Conservation (phyloP, 2,797 vertebrate genomes). For the Liparis tanakae region DNA sequence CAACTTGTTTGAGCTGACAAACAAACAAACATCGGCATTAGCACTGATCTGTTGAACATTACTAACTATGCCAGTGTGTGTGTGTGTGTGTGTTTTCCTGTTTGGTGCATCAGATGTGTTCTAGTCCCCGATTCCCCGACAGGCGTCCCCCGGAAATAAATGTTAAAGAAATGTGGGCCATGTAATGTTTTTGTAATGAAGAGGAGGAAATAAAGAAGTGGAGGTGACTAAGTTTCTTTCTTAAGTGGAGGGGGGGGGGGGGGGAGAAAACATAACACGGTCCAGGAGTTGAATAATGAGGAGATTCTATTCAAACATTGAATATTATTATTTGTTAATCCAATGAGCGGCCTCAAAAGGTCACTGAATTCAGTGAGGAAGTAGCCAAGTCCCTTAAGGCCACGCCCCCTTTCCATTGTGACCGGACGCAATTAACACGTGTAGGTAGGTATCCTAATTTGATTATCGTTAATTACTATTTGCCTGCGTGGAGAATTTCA, state of each 20-base stretch:
- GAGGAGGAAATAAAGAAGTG: conserved; percentile 73
- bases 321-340: not conserved
- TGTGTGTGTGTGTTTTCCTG: conserved; percentile 32
- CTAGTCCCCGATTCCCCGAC: conserved; percentile 32
- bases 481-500: too few relatives aligned
- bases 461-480: not conserved
- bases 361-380: not conserved
- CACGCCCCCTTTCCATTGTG: not conserved
- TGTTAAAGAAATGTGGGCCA: conserved; percentile 36
- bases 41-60: conserved; percentile 42
- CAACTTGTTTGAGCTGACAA: conserved; percentile 22
- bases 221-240: conserved; percentile 32
- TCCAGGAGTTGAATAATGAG: not conserved
- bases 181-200: conserved; percentile 78
- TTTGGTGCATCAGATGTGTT: conserved; percentile 22
- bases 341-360: too few relatives aligned
- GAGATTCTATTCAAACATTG: not conserved
- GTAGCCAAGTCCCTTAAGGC: not conserved
- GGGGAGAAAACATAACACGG: not conserved
- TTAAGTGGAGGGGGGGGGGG: not conserved
- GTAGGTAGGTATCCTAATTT: not conserved
- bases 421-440: not conserved
- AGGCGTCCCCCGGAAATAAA: conserved; percentile 18
- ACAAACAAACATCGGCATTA: conserved; percentile 23
- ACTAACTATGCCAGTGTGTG: conserved; percentile 23